Conservation (phyloP, 2,113 vertebrate species). For the Eupsittula cactorum region DNA sequence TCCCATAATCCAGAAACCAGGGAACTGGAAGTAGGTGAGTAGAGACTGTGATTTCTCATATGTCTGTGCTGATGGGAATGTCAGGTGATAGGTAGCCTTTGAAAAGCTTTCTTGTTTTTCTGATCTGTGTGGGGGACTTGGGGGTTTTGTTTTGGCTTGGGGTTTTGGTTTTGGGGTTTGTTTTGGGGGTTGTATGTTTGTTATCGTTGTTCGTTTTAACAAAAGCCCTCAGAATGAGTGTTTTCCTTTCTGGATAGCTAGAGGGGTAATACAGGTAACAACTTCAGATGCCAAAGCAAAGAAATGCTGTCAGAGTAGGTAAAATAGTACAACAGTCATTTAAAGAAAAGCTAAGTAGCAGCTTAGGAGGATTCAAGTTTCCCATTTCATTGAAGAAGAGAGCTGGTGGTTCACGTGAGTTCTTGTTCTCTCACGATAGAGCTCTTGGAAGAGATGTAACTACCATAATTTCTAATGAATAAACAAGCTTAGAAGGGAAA, state of each 20-base stretch:
- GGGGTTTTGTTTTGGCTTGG: background rate
- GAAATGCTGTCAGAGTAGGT: background rate
- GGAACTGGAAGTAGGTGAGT: background rate
- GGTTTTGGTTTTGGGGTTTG: background rate
- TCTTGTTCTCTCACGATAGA: background rate
- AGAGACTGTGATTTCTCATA: background rate
- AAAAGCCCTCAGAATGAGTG: background rate
- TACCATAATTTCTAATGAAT: background rate
- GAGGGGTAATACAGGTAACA: background rate
- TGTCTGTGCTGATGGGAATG: background rate
- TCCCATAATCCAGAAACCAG: background rate
- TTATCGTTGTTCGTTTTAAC: background rate
- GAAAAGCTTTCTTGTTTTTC: background rate
- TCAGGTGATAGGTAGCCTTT: background rate
- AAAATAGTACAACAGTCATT: background rate
- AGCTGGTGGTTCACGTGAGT: background rate
- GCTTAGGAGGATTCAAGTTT: background rate
- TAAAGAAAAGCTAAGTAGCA: background rate
- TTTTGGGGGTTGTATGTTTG: background rate
- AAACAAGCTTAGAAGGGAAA: background rate
- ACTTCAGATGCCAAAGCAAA: background rate
- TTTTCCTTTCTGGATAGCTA: background rate
- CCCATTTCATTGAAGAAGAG: background rate
- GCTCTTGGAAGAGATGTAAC: background rate
- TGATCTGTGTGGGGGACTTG: background rate